These are phyloP conservation scores for Harpalus rubripes DNA, from an alignment of 2,888 invertebrate species.

Conservation along the genomic window DNA sequence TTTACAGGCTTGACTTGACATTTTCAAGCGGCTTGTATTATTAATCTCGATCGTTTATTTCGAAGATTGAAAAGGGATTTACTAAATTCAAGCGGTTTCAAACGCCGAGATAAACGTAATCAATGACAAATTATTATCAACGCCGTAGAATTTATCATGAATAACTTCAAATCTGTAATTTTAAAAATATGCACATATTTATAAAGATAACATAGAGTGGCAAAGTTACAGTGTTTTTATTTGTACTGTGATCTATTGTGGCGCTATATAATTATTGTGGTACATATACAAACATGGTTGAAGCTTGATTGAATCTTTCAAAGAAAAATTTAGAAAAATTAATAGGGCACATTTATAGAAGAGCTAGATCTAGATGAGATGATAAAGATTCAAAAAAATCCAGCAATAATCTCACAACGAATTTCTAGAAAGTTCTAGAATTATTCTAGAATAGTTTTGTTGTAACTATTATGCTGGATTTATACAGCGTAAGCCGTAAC, in stretches of 20 bases:
- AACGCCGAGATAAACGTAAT: too few species aligned
- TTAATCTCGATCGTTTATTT: too few species aligned
- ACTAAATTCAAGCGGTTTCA: too few species aligned
- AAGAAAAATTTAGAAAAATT: constrained; percentile 28
- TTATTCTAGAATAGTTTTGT: too few species aligned
- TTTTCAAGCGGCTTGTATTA: too few species aligned
- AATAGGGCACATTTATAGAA: constrained; percentile 9
- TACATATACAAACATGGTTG: constrained; percentile 55
- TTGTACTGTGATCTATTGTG: constrained; percentile 67
- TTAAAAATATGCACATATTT: constrained; percentile 55
- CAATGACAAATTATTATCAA: constrained; percentile 51
- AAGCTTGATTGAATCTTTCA: constrained; percentile 21
- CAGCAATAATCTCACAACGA: not conserved
- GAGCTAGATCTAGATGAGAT: constrained; percentile 5
- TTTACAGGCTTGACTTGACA: too few species aligned
- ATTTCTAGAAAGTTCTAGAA: not conserved
- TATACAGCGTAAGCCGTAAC: too few species aligned
- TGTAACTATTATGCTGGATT: too few species aligned
- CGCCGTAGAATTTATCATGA: constrained; percentile 51
- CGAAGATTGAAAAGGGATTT: too few species aligned
- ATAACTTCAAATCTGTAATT: constrained; percentile 59
- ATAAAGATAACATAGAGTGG: constrained; percentile 64
- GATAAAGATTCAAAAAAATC: not conserved
- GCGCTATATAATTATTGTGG: constrained; percentile 59
- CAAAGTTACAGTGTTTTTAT: constrained; percentile 65